These are phyloP conservation scores for Amblyteles armatorius DNA, from an alignment of 2,888 invertebrate species.

Conservation along the genomic window DNA sequence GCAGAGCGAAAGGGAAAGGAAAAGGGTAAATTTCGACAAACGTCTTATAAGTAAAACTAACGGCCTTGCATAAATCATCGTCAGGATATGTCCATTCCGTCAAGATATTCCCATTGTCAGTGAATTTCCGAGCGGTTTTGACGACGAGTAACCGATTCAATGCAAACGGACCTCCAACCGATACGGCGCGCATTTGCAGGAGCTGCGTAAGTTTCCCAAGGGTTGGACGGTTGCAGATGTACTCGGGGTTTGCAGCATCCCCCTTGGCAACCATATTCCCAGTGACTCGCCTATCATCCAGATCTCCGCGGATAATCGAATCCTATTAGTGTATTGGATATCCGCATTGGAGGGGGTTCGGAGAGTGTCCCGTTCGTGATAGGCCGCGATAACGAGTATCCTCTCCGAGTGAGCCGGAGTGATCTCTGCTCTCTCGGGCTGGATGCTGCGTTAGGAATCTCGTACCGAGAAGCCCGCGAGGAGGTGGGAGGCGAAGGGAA, in stretches of 20 bases:
- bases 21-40: no score
- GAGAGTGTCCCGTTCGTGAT: conserved; percentile 49
- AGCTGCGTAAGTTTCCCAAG: background rate
- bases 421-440: conserved; percentile 33
- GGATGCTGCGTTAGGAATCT: conserved; percentile 27
- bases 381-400: conserved; percentile 41
- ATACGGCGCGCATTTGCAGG: background rate
- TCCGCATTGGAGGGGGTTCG: background rate
- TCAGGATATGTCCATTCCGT: background rate
- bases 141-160: no score
- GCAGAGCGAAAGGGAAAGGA: no score
- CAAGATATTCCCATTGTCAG: background rate
- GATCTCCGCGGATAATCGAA: conserved; percentile 14
- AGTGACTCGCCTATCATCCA: conserved; percentile 69
- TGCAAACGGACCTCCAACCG: no score
- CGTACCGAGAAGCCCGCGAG: conserved; percentile 22
- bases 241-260: background rate
- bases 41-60: background rate
- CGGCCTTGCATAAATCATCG: background rate
- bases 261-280: conserved; percentile 57
- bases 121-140: no score
- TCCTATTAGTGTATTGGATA: conserved; percentile 18
- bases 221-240: background rate
- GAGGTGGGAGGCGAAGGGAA: conserved; percentile 21
- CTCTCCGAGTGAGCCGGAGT: conserved; percentile 11